Evolutionary conservation across 1,140 invertebrate species (phyloP).

Genomic region (Psix sp.): DNA sequence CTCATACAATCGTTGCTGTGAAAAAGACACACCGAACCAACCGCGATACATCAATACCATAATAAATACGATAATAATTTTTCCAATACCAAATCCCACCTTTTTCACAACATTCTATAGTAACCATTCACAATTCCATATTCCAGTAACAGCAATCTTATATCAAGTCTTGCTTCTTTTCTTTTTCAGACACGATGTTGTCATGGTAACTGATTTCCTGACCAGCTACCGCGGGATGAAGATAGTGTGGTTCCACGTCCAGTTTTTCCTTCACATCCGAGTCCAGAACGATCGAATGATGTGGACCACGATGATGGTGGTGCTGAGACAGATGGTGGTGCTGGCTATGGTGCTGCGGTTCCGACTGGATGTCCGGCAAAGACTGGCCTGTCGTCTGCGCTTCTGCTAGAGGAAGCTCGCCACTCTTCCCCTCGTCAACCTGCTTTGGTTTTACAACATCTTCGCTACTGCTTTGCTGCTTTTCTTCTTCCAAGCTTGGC

Average conservation of each 20-base stretch:
- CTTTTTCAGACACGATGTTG: slow-evolving; percentile 69
- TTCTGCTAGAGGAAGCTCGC: slow-evolving; percentile 39
- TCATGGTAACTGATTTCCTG: slow-evolving; percentile 78
- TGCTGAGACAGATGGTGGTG: slow-evolving; percentile 60
- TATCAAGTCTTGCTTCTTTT: slow-evolving; percentile 73
- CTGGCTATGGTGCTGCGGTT: slow-evolving; percentile 49
- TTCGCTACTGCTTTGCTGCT: slow-evolving; percentile 17
- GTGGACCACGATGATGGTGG: slow-evolving; percentile 69
- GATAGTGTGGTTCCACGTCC: slow-evolving; percentile 76
- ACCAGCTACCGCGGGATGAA: slow-evolving; percentile 76
- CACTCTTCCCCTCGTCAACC: slow-evolving; percentile 30
- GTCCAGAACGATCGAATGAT: slow-evolving; percentile 73
- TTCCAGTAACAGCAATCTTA: slow-evolving; percentile 1
- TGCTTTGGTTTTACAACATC: slow-evolving; percentile 34
- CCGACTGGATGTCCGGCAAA: not conserved
- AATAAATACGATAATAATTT: no score
- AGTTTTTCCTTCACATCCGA: slow-evolving; percentile 75
- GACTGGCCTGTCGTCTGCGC: not conserved
- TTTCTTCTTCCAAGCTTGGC: no score
- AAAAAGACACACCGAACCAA: slow-evolving; percentile 2
- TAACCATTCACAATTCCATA: not conserved
- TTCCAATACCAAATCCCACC: no score
- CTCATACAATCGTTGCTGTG: slow-evolving; percentile 9
- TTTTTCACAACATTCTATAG: not conserved
- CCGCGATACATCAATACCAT: no score